Evolutionary conservation across 1,140 invertebrate species (phyloP), one percentile per base, ranked within the genome.

Genomic region (Triops cancriformis): DNA sequence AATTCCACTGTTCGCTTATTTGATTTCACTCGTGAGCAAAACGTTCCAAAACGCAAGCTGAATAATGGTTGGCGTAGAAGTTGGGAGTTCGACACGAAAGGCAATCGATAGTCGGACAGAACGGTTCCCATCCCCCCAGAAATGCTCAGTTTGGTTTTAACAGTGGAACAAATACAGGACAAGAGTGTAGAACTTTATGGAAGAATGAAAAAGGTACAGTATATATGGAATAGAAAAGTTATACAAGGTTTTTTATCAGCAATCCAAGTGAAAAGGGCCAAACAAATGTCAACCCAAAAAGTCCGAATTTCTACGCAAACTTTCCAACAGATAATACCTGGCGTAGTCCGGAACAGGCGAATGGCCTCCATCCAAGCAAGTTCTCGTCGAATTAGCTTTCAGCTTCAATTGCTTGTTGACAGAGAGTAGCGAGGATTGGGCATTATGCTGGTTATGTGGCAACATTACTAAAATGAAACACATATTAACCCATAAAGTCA

Each of bases 371-470:
- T 78, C 77, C 37, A 73, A 74, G 41, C 27, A 26, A 27, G 42
- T 73, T 23, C 51, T 64, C 26, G 41, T 73, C 7, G 77, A 78
- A 26, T 78, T 78, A 37, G 64, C 77, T 9, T 43, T 76, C 41
- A 76, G 37, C 26, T 76, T 76, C n/a, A 73, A 28, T 41, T 78
- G 73, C 41, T 45, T 78, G 37, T 37, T 41, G 73, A 45, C 72
- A 11, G 72, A 73, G 82, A 92, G 87, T 27, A 89, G 85, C 80
- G 88, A 89, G 64, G 89, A 89, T 80, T 89, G 89, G 37, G 88
- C 90, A 82, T 88, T 92, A 78, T 91, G 87, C 82, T 91, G 90
- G 84, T 93, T 93, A 51, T 77, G 77, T 37, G 79, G 78, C 7
- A 75, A 73, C 73, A 80, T 31, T 75, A 79, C 79, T 80, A 64